Base-by-base conservation (phyloP, 2,113 vertebrate genomes). In the Spheniscus mendiculus region DNA sequence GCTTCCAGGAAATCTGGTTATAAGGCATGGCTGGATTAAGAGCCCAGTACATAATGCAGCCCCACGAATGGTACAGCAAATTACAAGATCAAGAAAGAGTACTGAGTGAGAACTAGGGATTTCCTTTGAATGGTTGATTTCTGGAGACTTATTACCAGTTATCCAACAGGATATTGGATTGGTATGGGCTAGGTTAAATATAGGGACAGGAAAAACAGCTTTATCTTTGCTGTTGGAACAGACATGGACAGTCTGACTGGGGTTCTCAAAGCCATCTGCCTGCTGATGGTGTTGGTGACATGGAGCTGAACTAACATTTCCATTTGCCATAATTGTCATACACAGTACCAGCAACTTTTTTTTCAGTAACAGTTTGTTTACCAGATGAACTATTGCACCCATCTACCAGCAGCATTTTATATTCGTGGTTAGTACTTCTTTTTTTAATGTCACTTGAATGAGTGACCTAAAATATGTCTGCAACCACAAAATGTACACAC, bases 381-480 rank as follows among this genome's bases (percentile, higher is more conserved):
- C 86, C 76, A 92, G 45, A 59, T 79, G 69, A 96, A 61, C 52
- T 61, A 92, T 23, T 65, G 80, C 47, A 84, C 34, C 58, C 89
- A 67, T 83, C 80, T 56, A 89, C 80, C 76, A 92, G 42, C 45
- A 87, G 32, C 40, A 65, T 29, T 91, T 89, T 44, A 73, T 36
- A 96, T 85, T 78, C 9, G 3, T 16, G 76, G 62, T 78, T 53
- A 81, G 12, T 30, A 38, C 22, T 32, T 65, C n/a, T 45, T 52
- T 16, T 81, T 88, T 53, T 27, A 62, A 69, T 30, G 22, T 63
- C 15, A 17, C 49, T 94, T 94, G 67, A 91, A 63, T 83, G 90
- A 96, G 66, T 92, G 87, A 91, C 85, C 92, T 86, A 77, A 94
- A 95, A 65, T 81, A 36, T 12, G 42, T 55, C 55, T 50, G 26